Evolutionary conservation across 2,888 invertebrate genomes (phyloP).

Genomic region (Strigamia crassipes): DNA sequence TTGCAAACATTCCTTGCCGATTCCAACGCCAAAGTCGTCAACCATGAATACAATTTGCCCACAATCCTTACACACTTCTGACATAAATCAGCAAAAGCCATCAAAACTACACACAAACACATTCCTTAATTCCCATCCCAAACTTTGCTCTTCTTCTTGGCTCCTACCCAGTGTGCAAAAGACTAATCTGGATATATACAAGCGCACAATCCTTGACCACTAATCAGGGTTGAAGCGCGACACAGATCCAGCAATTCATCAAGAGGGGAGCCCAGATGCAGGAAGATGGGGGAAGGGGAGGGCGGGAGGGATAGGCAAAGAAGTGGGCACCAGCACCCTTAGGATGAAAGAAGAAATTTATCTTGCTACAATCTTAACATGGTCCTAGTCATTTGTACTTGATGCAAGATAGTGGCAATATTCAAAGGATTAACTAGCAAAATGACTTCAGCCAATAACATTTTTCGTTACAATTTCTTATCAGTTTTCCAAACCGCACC

Average conservation of each 20-base stretch:
- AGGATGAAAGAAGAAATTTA: constrained; percentile 37
- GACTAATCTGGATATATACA: constrained; percentile 36
- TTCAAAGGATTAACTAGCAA: constrained; percentile 38
- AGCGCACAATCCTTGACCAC: constrained; percentile 27
- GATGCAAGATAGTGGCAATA: constrained; percentile 36
- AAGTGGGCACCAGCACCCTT: constrained; percentile 35
- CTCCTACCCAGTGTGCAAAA: constrained; percentile 10
- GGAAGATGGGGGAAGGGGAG: constrained; percentile 10
- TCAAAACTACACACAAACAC: neutral
- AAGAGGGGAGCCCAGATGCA: constrained; percentile 30
- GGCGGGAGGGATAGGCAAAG: neutral
- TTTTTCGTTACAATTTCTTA: neutral
- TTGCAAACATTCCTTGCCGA: constrained; percentile 19
- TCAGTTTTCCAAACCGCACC: neutral
- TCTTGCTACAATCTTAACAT: constrained; percentile 38
- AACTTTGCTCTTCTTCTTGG: constrained; percentile 19
- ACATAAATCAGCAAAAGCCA: neutral
- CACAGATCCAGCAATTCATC: constrained; percentile 37
- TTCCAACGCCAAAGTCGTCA: neutral
- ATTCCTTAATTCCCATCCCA: constrained; percentile 28
- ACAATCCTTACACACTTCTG: neutral
- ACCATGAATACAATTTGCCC: neutral
- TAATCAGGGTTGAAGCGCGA: constrained; percentile 33
- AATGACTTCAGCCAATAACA: constrained; percentile 30
- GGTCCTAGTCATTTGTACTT: constrained; percentile 36